Evolutionary conservation across 2,113 vertebrate genomes (phyloP).

Genomic region (Aplodontia rufa): DNA sequence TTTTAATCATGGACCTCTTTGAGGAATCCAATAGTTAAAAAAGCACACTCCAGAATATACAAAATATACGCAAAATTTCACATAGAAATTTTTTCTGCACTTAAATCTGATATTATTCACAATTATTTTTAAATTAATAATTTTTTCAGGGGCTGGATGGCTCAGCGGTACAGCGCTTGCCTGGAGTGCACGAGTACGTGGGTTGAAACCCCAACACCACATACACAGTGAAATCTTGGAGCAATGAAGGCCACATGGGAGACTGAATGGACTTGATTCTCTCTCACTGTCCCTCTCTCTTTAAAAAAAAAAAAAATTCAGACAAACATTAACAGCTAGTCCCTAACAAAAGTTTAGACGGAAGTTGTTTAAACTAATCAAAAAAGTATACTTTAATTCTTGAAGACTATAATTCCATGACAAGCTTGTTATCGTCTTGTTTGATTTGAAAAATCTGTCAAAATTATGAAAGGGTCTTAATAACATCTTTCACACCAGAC

Average conservation of each 20-base stretch:
- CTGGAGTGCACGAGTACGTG: too few relatives aligned
- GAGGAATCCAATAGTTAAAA: background rate
- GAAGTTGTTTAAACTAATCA: background rate
- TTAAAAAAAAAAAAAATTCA: background rate
- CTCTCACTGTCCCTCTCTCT: too few relatives aligned
- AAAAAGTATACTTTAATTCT: background rate
- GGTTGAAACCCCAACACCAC: too few relatives aligned
- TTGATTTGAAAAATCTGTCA: background rate
- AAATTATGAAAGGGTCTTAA: background rate
- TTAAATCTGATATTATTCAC: background rate
- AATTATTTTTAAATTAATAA: constrained; percentile 1
- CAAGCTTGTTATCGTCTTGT: background rate
- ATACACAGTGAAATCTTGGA: too few relatives aligned
- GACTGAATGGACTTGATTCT: too few relatives aligned
- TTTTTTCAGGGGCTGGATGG: too few relatives aligned
- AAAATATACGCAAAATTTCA: background rate
- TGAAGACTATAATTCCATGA: background rate
- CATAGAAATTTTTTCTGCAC: background rate
- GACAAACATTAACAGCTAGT: background rate
- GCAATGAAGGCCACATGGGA: too few relatives aligned
- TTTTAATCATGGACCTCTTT: background rate
- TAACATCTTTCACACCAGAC: background rate
- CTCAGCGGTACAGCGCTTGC: too few relatives aligned
- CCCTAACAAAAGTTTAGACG: background rate
- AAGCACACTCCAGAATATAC: background rate